Conservation (phyloP, 2,113 vertebrate genomes). For the Origma solitaria region DNA sequence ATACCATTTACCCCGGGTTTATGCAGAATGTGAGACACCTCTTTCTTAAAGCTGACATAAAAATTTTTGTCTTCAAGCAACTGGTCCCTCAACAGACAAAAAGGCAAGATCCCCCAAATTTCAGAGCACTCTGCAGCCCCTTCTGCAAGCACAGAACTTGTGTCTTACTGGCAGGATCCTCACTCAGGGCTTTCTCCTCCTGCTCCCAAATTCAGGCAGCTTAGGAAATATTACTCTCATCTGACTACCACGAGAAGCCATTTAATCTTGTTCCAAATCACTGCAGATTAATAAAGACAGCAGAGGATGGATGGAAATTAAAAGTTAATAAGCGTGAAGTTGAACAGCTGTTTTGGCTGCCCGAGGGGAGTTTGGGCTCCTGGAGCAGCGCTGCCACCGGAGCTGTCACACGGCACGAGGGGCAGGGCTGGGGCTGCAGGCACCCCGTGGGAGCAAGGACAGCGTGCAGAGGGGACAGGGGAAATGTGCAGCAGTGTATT, state of each 20-base stretch:
- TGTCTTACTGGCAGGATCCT: background rate
- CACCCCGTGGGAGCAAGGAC: background rate
- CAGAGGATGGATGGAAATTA: conserved; percentile 33
- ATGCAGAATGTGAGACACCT: background rate
- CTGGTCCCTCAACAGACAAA: background rate
- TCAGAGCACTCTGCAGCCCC: background rate
- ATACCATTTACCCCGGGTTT: background rate
- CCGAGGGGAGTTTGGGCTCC: background rate
- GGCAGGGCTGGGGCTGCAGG: background rate
- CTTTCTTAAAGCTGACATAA: background rate
- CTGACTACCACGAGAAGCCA: background rate
- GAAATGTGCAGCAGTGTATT: background rate
- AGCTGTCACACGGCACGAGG: background rate
- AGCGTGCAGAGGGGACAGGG: background rate
- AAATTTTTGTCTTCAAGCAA: background rate
- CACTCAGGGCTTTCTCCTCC: background rate
- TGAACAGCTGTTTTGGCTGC: conserved; percentile 2
- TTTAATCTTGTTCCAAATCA: conserved; percentile 12
- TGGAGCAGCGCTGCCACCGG: background rate
- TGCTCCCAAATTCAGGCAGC: background rate
- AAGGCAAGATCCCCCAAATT: background rate
- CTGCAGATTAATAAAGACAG: conserved; percentile 44
- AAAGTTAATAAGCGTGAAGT: conserved; percentile 18
- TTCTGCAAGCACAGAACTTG: background rate
- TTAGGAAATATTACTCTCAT: background rate